Conservation (phyloP, 2,888 invertebrate genomes). For the Drosophila nr. fundita region DNA sequence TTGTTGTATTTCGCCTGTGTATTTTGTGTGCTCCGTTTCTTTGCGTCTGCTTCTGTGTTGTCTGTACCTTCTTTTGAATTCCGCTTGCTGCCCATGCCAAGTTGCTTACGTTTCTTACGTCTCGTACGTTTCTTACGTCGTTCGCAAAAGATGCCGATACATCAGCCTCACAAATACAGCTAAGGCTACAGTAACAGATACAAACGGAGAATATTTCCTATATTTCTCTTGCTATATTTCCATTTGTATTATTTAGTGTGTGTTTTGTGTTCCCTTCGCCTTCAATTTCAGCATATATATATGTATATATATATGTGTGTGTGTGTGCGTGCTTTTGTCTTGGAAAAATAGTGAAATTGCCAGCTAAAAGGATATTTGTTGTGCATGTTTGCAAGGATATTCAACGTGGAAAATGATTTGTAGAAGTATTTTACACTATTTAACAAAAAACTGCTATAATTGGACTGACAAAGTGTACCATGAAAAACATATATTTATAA, state of each 20-base stretch:
- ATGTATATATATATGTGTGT: background rate
- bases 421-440: background rate
- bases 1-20: constrained; percentile 35
- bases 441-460: constrained; percentile 5
- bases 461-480: background rate
- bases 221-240: constrained; percentile 40
- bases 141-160: constrained; percentile 57
- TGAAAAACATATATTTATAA: background rate
- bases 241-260: constrained; percentile 52
- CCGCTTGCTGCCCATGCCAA: constrained; percentile 24
- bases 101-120: constrained; percentile 27
- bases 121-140: constrained; percentile 10
- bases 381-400: constrained; percentile 19
- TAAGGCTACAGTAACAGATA: constrained; percentile 4
- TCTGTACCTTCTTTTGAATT: constrained; percentile 40
- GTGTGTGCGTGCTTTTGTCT: constrained; percentile 4
- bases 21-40: constrained; percentile 40
- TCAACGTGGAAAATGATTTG: constrained; percentile 14
- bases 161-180: constrained; percentile 47
- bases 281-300: constrained; percentile 11
- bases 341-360: constrained; percentile 10
- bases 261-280: constrained; percentile 48
- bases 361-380: constrained; percentile 9
- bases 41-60: constrained; percentile 34
- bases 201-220: constrained; percentile 50